These are phyloP conservation scores for Entomobrya proxima DNA, from an alignment of 2,888 invertebrate genomes.

Conservation along the genomic window DNA sequence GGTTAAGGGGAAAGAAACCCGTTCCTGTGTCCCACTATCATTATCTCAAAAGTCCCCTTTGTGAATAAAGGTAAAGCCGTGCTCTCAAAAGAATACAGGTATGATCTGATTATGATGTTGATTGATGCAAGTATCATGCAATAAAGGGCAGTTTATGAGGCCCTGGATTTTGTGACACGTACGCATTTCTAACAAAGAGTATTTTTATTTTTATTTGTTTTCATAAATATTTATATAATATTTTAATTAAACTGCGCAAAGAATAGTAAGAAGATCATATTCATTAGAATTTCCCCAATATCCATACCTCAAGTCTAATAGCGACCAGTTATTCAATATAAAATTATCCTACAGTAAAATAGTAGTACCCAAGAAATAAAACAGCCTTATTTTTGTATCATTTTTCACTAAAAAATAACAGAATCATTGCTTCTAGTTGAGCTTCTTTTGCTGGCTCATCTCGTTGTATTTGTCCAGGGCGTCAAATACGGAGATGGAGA, in stretches of 20 bases:
- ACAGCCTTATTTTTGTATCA: background rate
- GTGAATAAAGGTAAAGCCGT: background rate
- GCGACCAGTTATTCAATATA: no score
- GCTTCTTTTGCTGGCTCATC: slow-evolving; percentile 50
- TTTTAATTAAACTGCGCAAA: background rate
- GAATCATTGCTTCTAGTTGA: background rate
- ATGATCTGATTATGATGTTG: background rate
- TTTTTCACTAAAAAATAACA: background rate
- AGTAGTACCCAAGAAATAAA: background rate
- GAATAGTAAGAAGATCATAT: background rate
- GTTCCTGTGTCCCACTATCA: background rate
- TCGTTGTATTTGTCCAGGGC: slow-evolving; percentile 75
- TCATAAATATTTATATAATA: slow-evolving; percentile 1
- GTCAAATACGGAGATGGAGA: slow-evolving; percentile 72
- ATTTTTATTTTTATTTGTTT: background rate
- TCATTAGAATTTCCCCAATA: background rate
- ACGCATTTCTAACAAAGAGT: background rate
- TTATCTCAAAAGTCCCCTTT: background rate
- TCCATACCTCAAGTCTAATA: background rate
- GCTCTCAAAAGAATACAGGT: background rate
- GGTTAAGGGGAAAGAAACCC: background rate
- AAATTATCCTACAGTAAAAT: no score
- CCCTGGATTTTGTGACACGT: background rate
- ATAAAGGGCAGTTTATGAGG: background rate
- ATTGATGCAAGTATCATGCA: background rate